These are phyloP conservation scores for Poecile montanus DNA, from an alignment of 2,797 vertebrate genomes.

Conservation along the genomic window DNA sequence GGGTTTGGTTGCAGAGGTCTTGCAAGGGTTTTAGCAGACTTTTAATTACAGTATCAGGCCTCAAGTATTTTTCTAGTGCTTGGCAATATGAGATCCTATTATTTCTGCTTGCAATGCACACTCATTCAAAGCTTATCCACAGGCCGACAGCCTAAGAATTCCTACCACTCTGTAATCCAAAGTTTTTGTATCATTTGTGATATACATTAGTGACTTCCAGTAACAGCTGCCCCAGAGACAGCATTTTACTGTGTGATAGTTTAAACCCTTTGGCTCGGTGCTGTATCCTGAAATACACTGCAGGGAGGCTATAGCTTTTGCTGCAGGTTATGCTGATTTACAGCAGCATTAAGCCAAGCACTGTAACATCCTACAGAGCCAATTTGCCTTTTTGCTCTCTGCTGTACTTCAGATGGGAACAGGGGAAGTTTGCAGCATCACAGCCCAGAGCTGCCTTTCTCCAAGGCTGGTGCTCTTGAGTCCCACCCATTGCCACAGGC, in stretches of 20 bases:
- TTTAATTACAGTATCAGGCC: conserved; percentile 28
- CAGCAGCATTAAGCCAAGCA: conserved; percentile 2
- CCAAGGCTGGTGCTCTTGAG: neutral
- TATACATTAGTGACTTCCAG: conserved; percentile 64
- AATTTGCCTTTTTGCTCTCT: neutral
- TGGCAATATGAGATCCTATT: conserved; percentile 29
- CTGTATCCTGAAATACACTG: conserved; percentile 41
- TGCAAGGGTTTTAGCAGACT: conserved; percentile 44
- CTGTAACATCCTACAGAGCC: conserved; percentile 31
- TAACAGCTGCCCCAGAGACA: conserved; percentile 51
- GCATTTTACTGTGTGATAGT: conserved; percentile 41
- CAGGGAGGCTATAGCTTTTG: conserved; percentile 4
- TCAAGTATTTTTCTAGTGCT: conserved; percentile 22
- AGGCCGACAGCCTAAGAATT: conserved; percentile 20
- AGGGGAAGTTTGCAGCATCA: neutral
- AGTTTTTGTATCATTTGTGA: conserved; percentile 43
- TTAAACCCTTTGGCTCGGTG: conserved; percentile 28
- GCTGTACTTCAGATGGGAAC: neutral
- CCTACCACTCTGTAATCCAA: conserved; percentile 8
- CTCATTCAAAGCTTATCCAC: conserved; percentile 28
- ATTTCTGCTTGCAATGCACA: conserved; percentile 18
- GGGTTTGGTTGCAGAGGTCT: conserved; percentile 20
- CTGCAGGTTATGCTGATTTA: conserved; percentile 53
- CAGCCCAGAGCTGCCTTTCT: neutral
- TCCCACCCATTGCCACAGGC: neutral